Evolutionary conservation across 1,140 invertebrate genomes (phyloP).

Genomic region (Nephila pilipes): DNA sequence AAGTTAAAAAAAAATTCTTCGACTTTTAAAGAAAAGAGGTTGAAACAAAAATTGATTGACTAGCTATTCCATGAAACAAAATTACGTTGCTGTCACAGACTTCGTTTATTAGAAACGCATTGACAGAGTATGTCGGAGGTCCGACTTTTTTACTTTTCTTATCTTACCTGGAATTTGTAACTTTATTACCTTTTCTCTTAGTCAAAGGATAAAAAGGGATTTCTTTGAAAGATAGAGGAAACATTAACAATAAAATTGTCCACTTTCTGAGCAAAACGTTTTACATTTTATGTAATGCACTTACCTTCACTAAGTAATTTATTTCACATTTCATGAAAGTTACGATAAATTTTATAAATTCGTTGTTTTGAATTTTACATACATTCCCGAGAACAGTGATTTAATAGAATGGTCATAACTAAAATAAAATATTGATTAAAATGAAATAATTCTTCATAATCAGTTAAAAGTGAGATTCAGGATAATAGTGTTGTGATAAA

Average conservation of each 20-base stretch:
- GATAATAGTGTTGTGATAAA: too few species aligned
- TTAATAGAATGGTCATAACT: too few species aligned
- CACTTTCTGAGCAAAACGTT: neutral
- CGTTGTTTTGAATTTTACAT: too few species aligned
- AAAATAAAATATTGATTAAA: too few species aligned
- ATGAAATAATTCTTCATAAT: too few species aligned
- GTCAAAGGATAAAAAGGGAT: neutral
- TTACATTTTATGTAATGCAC: neutral
- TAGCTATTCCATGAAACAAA: conserved; percentile 17
- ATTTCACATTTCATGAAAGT: too few species aligned
- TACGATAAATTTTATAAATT: too few species aligned
- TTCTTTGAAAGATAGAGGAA: neutral
- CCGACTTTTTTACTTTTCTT: neutral
- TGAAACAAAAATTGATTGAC: conserved; percentile 52
- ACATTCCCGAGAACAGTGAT: too few species aligned
- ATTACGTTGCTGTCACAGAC: conserved; percentile 20
- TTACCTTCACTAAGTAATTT: neutral
- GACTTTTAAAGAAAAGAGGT: neutral
- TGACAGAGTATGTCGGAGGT: conserved; percentile 2
- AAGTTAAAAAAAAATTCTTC: neutral
- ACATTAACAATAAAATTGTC: neutral
- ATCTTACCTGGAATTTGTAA: neutral
- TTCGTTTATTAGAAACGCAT: neutral
- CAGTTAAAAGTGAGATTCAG: too few species aligned
- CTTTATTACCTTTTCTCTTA: conserved; percentile 18